These are phyloP conservation scores for Manis javanica DNA, from an alignment of 2,797 vertebrate species.

Conservation along the genomic window DNA sequence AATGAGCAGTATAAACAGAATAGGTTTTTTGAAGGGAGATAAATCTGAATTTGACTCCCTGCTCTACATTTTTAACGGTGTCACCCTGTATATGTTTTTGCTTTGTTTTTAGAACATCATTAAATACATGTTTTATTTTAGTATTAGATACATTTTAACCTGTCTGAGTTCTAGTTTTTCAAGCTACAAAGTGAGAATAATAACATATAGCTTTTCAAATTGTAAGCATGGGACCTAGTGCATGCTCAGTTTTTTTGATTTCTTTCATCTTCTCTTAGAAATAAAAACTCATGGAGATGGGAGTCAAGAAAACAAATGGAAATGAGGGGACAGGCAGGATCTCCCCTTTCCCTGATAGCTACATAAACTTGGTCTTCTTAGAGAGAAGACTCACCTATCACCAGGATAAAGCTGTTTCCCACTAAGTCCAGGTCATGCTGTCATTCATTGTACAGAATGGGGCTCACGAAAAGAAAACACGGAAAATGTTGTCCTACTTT, in stretches of 20 bases:
- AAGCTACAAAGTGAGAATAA: background rate
- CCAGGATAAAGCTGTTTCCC: background rate
- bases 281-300: background rate
- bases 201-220: background rate
- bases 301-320: background rate
- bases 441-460: background rate
- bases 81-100: background rate
- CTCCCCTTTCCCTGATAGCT: background rate
- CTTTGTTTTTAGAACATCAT: background rate
- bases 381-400: background rate
- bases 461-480: slow-evolving; percentile 18
- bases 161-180: background rate
- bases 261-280: background rate
- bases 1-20: background rate
- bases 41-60: background rate
- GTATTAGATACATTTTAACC: background rate
- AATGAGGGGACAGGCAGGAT: background rate
- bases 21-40: background rate
- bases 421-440: background rate
- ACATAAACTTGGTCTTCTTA: background rate
- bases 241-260: background rate
- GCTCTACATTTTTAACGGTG: background rate
- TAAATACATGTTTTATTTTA: background rate
- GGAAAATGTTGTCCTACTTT: background rate
- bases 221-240: background rate